Evolutionary conservation across 2,113 vertebrate species (phyloP).

Genomic region (Thomomys bottae): DNA sequence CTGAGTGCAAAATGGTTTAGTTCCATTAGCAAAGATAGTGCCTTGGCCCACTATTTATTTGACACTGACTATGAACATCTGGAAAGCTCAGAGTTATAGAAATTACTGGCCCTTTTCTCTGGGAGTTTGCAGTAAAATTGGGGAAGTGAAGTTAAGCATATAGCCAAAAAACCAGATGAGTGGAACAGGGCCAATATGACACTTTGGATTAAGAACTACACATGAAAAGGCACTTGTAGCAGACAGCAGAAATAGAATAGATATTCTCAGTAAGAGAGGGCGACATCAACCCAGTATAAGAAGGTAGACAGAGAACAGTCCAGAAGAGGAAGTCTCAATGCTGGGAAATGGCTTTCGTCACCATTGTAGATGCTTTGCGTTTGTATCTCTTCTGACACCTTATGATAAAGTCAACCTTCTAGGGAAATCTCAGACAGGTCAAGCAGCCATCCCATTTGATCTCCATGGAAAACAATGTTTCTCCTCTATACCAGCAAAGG

Average conservation of each 20-base stretch:
- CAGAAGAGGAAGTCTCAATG: neutral
- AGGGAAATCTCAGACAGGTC: neutral
- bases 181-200: neutral
- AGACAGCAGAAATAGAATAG: neutral
- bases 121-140: neutral
- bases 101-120: neutral
- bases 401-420: neutral
- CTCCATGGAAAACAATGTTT: neutral
- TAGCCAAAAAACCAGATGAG: neutral
- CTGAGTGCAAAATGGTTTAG: neutral
- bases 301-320: neutral
- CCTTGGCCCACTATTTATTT: neutral
- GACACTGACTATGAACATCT: neutral
- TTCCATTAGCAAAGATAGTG: neutral
- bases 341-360: neutral
- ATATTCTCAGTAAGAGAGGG: neutral
- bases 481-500: neutral
- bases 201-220: neutral
- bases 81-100: constrained; percentile 9
- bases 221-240: neutral
- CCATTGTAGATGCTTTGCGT: neutral
- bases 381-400: neutral
- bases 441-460: neutral
- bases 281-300: neutral
- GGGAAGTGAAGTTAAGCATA: neutral